Conservation (phyloP, 2,797 vertebrate species). For the Tolypeutes matacus region DNA sequence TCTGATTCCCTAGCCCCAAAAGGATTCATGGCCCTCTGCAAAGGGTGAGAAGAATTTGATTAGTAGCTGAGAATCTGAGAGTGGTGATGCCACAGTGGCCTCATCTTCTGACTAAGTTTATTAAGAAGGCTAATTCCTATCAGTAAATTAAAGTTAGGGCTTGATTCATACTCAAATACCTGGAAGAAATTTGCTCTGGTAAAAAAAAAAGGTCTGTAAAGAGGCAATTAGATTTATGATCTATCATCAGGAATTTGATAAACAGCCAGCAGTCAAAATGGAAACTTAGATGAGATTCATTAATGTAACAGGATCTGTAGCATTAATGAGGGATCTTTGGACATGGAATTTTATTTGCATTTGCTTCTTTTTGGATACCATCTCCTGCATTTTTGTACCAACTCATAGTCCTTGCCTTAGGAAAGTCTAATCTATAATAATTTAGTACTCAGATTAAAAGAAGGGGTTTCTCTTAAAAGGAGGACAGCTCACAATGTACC, state of each 20-base stretch:
- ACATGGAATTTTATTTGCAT: constrained; percentile 56
- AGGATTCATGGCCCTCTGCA: neutral
- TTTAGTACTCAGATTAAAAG: constrained; percentile 53
- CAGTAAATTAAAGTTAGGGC: constrained; percentile 69
- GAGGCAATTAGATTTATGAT: constrained; percentile 72
- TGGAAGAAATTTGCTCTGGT: constrained; percentile 69
- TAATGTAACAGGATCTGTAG: constrained; percentile 55
- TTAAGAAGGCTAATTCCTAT: constrained; percentile 65
- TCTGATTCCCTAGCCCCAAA: neutral
- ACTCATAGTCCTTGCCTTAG: constrained; percentile 7
- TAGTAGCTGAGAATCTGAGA: neutral
- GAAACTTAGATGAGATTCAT: constrained; percentile 18
- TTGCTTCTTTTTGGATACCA: constrained; percentile 29
- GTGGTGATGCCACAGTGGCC: neutral
- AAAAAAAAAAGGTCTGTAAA: constrained; percentile 3
- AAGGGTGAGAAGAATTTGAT: constrained; percentile 57
- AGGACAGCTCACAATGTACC: neutral
- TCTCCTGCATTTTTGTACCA: neutral
- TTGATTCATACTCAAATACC: constrained; percentile 65
- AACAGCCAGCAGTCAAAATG: constrained; percentile 61
- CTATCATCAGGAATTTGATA: constrained; percentile 75
- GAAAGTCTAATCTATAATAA: constrained; percentile 41
- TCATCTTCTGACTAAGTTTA: constrained; percentile 57
- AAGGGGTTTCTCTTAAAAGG: constrained; percentile 50
- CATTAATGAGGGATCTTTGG: constrained; percentile 47